Evolutionary conservation across 2,797 vertebrate species (phyloP).

Genomic region (Hybognathus amarus): DNA sequence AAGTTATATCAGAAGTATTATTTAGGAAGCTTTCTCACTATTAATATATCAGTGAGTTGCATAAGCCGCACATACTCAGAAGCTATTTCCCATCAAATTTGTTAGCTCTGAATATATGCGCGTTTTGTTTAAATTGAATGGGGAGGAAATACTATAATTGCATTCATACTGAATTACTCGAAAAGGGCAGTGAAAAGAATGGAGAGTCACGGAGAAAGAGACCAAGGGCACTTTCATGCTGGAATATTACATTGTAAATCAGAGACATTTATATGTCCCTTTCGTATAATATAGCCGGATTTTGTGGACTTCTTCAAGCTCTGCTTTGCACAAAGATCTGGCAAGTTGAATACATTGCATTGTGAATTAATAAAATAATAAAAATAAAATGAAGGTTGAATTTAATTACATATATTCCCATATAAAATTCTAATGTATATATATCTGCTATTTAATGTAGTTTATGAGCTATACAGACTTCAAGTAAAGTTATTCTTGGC

Average conservation of each 20-base stretch:
- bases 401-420: neutral
- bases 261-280: conserved; percentile 36
- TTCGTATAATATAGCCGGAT: conserved; percentile 20
- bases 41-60: conserved; percentile 11
- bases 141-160: neutral
- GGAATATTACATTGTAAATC: conserved; percentile 44
- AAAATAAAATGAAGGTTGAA: neutral
- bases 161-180: conserved; percentile 3
- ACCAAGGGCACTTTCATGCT: conserved; percentile 56
- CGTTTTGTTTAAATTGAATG: conserved; percentile 31
- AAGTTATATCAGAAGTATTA: neutral
- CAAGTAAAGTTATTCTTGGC: conserved; percentile 32
- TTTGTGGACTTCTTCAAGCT: conserved; percentile 41
- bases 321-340: conserved; percentile 38
- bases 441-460: neutral
- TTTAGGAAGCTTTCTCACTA: neutral
- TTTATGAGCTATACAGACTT: neutral
- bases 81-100: conserved; percentile 13
- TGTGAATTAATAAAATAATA: neutral
- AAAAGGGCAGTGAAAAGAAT: conserved; percentile 24
- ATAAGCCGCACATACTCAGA: neutral
- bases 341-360: conserved; percentile 31
- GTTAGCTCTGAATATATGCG: conserved; percentile 8
- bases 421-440: neutral
- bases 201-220: conserved; percentile 13